A percentile compares a stretch with the other conserved stretches of the same genome.
phyloP scores from a whole-genome alignment of 2,113 vertebrate species.

The Passer domesticus region DNA sequence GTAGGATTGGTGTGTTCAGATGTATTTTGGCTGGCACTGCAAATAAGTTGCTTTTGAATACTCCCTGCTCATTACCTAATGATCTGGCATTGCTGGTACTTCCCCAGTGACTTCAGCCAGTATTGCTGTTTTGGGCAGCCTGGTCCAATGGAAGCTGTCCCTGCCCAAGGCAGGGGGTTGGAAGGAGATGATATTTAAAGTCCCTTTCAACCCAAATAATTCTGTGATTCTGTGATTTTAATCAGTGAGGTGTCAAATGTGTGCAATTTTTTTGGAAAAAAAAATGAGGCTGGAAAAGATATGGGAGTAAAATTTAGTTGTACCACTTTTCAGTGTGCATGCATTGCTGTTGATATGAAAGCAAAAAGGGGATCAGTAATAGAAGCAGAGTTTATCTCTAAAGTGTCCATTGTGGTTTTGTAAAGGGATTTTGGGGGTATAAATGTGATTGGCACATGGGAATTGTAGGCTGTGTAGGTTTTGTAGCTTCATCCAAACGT shows the following conservation, averaged over 20 bases:
- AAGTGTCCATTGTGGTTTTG: not conserved
- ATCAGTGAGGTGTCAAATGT: not conserved
- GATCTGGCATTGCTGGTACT: not conserved
- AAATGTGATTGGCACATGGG: not conserved
- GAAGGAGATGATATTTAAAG: not conserved
- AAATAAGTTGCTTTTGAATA: not conserved
- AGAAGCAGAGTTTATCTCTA: not conserved
- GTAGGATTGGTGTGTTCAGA: not conserved
- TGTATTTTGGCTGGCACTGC: not conserved
- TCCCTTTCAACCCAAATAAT: not conserved
- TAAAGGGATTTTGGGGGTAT: not conserved
- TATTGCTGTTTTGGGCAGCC: not conserved
- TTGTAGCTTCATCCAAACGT: not conserved
- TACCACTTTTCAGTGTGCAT: rapidly evolving
- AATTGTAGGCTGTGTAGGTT: not conserved
- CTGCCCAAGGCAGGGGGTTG: not conserved
- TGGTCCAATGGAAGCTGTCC: not conserved
- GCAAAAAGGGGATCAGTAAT: not conserved
- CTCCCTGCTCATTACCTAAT: not conserved
- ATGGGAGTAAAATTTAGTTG: not conserved
- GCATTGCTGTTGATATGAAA: not conserved
- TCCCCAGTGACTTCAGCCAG: not conserved
- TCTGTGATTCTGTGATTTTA: not conserved
- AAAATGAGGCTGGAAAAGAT: not conserved
- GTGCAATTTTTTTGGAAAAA: not conserved